A percentile compares a stretch with the other conserved stretches of the same genome.
phyloP scores from a whole-genome alignment of 2,113 vertebrate genomes.

The Hipposideros armiger region DNA sequence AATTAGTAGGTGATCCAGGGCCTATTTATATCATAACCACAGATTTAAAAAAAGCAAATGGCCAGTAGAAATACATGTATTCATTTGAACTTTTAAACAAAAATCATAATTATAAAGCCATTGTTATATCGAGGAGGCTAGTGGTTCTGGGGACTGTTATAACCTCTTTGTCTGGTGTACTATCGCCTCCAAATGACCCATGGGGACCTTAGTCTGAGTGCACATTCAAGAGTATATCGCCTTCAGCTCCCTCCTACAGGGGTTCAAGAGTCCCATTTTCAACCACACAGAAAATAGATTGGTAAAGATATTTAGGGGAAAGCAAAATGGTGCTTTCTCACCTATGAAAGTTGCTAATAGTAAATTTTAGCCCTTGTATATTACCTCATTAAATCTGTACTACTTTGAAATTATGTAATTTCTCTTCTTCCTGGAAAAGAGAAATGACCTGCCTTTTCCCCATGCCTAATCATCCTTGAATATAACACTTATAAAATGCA shows the following conservation, averaged over 20 bases:
- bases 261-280: not conserved
- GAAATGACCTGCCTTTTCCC: not conserved
- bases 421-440: slow-evolving; percentile 15
- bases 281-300: not conserved
- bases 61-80: not conserved
- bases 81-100: not conserved
- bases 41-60: slow-evolving; percentile 4
- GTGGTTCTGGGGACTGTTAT: not conserved
- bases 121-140: not conserved
- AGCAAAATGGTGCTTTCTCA: not conserved
- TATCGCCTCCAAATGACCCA: not conserved
- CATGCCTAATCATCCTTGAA: not conserved
- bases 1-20: not conserved
- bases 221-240: not conserved
- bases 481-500: not conserved
- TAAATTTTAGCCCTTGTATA: not conserved
- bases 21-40: not conserved
- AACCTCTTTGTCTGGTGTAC: not conserved
- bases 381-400: not conserved
- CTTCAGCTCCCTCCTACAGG: not conserved
- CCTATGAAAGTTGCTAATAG: not conserved
- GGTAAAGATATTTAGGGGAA: not conserved
- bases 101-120: not conserved
- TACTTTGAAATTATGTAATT: slow-evolving; percentile 1
- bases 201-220: not conserved